Conservation (phyloP, 2,888 invertebrate genomes). For the Ramazzottius varieornatus region DNA sequence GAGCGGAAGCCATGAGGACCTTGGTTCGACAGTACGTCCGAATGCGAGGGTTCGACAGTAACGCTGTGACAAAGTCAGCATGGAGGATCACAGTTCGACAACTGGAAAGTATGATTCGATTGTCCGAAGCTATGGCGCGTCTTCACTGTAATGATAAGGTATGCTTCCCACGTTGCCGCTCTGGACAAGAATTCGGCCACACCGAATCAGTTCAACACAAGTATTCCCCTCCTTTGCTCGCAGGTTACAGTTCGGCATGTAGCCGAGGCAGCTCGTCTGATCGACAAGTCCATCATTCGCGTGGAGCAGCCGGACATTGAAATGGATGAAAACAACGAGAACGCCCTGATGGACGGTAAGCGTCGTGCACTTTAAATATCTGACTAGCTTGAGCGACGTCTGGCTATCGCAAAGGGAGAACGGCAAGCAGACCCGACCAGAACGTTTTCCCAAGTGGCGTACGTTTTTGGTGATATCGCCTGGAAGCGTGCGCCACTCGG, state of each 20-base stretch:
- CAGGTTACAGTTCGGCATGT: slow-evolving; percentile 55
- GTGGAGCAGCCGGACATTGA: slow-evolving; percentile 93
- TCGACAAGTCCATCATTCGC: slow-evolving; percentile 84
- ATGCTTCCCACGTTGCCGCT: slow-evolving; percentile 7
- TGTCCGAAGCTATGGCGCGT: slow-evolving; percentile 85
- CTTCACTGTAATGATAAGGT: slow-evolving; percentile 75
- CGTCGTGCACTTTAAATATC: too few species aligned
- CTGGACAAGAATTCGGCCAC: too few species aligned
- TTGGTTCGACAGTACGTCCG: slow-evolving; percentile 66
- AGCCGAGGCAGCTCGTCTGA: slow-evolving; percentile 56
- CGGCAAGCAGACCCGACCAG: too few species aligned
- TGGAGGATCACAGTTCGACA: slow-evolving; percentile 95
- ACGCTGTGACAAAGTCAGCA: slow-evolving; percentile 39
- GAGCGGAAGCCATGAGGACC: slow-evolving; percentile 46
- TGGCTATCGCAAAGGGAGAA: too few species aligned
- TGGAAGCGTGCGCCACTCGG: too few species aligned
- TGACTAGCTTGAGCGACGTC: too few species aligned
- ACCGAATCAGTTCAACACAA: neutral
- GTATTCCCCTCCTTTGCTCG: slow-evolving; percentile 6
- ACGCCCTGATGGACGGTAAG: too few species aligned
- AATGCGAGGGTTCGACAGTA: slow-evolving; percentile 51
- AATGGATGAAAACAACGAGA: slow-evolving; percentile 46
- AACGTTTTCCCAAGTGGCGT: too few species aligned
- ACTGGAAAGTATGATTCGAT: slow-evolving; percentile 70
- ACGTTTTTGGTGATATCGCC: too few species aligned